Conservation (phyloP, 2,113 vertebrate genomes). For the Mesocricetus auratus region DNA sequence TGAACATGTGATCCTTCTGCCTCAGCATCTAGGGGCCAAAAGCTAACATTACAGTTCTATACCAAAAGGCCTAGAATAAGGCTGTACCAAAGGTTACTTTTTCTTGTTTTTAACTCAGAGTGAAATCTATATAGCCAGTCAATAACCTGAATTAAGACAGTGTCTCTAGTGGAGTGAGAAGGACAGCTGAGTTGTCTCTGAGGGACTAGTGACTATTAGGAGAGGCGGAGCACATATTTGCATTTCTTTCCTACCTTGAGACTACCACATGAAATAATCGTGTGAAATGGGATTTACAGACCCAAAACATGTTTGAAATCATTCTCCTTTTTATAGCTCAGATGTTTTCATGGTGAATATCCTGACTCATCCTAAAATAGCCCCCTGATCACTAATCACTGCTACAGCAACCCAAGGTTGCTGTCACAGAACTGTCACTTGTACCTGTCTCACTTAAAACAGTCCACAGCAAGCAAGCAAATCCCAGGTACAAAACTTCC, state of each 20-base stretch:
- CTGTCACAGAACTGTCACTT: conserved; percentile 50
- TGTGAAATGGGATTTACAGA: conserved; percentile 60
- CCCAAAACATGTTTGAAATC: conserved; percentile 55
- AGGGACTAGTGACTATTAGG: not conserved
- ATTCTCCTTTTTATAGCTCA: conserved; percentile 62
- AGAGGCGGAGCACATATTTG: conserved; percentile 21
- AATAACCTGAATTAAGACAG: conserved; percentile 77
- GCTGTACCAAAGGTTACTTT: not conserved
- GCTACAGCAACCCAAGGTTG: conserved; percentile 52
- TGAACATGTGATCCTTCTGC: not conserved
- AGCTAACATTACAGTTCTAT: too few species aligned
- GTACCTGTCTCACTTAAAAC: conserved; percentile 16
- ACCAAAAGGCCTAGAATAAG: not conserved
- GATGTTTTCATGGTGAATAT: conserved; percentile 51
- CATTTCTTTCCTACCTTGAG: not conserved
- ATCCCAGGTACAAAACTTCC: not conserved
- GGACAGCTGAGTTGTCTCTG: conserved; percentile 48
- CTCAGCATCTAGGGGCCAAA: too few species aligned
- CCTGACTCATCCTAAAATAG: conserved; percentile 19
- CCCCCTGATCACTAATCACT: conserved; percentile 27
- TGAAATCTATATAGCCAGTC: conserved; percentile 47
- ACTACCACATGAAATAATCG: conserved; percentile 68
- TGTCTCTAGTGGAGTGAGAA: conserved; percentile 52
- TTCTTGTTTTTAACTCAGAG: conserved; percentile 77
- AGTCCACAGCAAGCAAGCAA: not conserved